Conservation (phyloP, 2,113 vertebrate species). For the Bubo blakistoni region DNA sequence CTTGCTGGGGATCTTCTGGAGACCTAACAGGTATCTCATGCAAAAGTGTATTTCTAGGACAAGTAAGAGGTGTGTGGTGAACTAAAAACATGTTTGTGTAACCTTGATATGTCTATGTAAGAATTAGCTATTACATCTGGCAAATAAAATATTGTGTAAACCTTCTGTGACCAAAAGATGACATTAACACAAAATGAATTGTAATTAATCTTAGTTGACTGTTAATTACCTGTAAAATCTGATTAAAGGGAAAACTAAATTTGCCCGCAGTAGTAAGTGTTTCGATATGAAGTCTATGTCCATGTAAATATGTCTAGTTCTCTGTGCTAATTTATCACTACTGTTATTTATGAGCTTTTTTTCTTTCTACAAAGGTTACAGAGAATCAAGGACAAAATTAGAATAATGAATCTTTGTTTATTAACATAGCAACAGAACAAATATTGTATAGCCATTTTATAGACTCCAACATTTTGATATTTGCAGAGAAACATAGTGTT, state of each 20-base stretch:
- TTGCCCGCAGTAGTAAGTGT: constrained; percentile 68
- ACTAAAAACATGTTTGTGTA: constrained; percentile 6
- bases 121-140: constrained; percentile 60
- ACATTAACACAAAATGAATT: constrained; percentile 68
- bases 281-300: constrained; percentile 54
- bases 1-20: background rate
- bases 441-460: constrained; percentile 35
- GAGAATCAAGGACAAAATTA: constrained; percentile 47
- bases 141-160: constrained; percentile 55
- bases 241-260: constrained; percentile 77
- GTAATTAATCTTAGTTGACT: constrained; percentile 74
- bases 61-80: background rate
- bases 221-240: constrained; percentile 77
- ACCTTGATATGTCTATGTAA: constrained; percentile 23
- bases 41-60: background rate
- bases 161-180: constrained; percentile 69
- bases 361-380: constrained; percentile 49
- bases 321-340: constrained; percentile 32
- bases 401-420: constrained; percentile 52
- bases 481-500: constrained; percentile 4
- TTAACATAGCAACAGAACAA: background rate
- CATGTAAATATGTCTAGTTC: constrained; percentile 65
- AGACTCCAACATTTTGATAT: background rate
- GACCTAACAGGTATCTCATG: background rate
- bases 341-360: constrained; percentile 58